A percentile compares a stretch with the other conserved stretches of the same genome.
Evolutionary conservation across 2,113 vertebrate genomes (phyloP).

Genomic region (Vireo altiloquus): DNA sequence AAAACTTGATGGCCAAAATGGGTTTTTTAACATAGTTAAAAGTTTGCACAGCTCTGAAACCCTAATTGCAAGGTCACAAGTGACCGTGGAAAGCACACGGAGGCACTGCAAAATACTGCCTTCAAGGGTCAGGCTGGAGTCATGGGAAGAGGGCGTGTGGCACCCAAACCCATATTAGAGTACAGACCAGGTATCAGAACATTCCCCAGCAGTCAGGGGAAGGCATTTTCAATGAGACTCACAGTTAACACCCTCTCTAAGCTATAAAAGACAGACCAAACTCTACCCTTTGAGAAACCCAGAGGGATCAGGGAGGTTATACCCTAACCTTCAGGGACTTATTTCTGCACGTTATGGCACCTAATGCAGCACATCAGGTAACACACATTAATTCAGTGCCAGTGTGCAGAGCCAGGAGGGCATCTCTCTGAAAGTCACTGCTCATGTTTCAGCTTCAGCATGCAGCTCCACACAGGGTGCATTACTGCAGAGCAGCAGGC

Average conservation of each 20-base stretch:
- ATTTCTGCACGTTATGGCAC: fast-evolving
- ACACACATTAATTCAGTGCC: background rate
- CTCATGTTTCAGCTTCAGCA: background rate
- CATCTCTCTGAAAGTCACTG: background rate
- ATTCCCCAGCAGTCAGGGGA: background rate
- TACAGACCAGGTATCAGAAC: background rate
- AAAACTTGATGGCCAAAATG: background rate
- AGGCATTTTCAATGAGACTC: background rate
- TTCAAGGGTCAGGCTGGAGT: background rate
- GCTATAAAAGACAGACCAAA: background rate
- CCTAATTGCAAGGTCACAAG: background rate
- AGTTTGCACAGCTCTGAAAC: background rate
- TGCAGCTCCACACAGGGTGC: background rate
- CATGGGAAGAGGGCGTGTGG: background rate
- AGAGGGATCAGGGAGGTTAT: background rate
- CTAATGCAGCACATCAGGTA: background rate
- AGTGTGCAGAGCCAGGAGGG: background rate
- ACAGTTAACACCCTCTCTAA: background rate
- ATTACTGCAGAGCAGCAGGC: background rate
- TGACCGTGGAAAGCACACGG: background rate
- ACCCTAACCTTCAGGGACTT: background rate
- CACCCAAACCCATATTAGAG: background rate
- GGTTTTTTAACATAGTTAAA: background rate
- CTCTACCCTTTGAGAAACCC: background rate
- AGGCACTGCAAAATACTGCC: background rate